A percentile compares a stretch with the other conserved stretches of the same genome.
Conservation (phyloP, 2,888 invertebrate genomes). For the Latheticus oryzae region DNA sequence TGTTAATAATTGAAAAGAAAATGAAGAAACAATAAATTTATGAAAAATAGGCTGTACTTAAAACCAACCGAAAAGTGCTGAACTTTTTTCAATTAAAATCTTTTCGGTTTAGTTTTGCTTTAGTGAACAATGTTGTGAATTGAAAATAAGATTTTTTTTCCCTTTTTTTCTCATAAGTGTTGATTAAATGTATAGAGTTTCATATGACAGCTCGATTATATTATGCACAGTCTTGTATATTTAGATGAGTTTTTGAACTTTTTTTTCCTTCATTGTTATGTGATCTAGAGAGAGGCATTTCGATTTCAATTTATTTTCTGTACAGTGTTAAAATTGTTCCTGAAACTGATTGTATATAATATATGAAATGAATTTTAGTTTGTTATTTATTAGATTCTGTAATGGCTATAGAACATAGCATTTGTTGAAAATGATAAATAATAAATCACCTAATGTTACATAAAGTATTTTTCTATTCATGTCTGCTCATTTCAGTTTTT, state of each 20-base stretch:
- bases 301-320: conserved; percentile 44
- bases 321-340: conserved; percentile 47
- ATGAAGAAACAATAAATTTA: conserved; percentile 31
- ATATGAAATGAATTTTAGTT: conserved; percentile 50
- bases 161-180: conserved; percentile 5
- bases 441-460: conserved; percentile 55
- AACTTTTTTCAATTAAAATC: conserved; percentile 17
- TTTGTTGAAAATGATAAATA: conserved; percentile 56
- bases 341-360: conserved; percentile 48
- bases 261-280: conserved; percentile 15
- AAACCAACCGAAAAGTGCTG: conserved; percentile 34
- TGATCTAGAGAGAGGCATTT: conserved; percentile 44
- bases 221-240: conserved; percentile 19
- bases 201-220: conserved; percentile 15
- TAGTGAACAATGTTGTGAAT: no score
- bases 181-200: conserved; percentile 22
- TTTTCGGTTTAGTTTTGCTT: no score
- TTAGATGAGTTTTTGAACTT: conserved; percentile 9
- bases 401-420: conserved; percentile 55
- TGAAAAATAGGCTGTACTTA: conserved; percentile 41
- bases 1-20: conserved; percentile 19
- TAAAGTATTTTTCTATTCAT: conserved; percentile 10
- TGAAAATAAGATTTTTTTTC: no score
- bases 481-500: no score
- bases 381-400: conserved; percentile 57